phyloP scores from a whole-genome alignment of 2,113 vertebrate species.

The Melanerpes formicivorus region DNA sequence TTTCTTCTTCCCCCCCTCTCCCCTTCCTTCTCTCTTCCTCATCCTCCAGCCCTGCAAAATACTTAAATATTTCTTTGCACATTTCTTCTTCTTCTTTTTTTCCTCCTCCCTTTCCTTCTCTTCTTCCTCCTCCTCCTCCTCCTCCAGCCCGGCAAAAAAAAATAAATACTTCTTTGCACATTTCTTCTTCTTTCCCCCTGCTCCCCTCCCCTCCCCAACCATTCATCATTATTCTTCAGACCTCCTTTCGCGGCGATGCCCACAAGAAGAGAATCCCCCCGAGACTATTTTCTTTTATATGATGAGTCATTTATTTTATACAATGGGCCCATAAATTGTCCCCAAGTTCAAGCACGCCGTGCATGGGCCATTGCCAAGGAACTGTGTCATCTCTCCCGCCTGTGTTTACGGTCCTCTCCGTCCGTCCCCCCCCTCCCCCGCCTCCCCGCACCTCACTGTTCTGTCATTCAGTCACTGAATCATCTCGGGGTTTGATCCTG shows the following conservation, averaged over 20 bases:
- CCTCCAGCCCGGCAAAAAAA: too few relatives aligned
- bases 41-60: too few relatives aligned
- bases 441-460: slow-evolving; percentile 13
- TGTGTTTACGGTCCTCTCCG: slow-evolving; percentile 6
- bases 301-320: slow-evolving; percentile 29
- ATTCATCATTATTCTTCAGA: not conserved
- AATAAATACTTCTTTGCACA: too few relatives aligned
- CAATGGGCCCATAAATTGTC: not conserved
- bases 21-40: too few relatives aligned
- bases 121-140: too few relatives aligned
- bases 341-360: not conserved
- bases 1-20: too few relatives aligned
- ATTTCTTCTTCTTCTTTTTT: too few relatives aligned
- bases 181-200: too few relatives aligned
- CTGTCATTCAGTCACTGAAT: slow-evolving; percentile 10
- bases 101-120: too few relatives aligned
- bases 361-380: slow-evolving; percentile 30
- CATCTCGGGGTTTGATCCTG: not conserved
- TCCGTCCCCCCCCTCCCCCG: not conserved
- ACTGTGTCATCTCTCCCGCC: not conserved
- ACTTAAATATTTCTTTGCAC: too few relatives aligned
- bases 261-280: not conserved
- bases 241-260: not conserved
- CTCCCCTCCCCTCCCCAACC: too few relatives aligned
- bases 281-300: not conserved